Base-by-base conservation (phyloP, 2,797 vertebrate genomes). In the Psittacula echo region DNA sequence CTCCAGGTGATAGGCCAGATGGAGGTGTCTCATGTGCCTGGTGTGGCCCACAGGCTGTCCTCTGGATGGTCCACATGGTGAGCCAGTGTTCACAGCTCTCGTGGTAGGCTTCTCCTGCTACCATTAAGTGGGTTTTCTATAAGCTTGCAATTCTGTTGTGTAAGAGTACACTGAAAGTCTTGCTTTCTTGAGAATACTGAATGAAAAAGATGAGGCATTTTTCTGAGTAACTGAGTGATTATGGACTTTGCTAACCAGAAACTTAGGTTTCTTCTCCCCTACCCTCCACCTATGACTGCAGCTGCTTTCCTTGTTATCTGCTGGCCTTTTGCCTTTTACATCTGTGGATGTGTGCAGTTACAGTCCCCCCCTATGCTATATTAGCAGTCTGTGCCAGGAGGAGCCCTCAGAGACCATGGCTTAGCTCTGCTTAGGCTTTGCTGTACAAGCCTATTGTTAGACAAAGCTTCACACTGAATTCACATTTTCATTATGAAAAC, bases 401-500 rank as follows among this genome's bases (percentile, higher is more conserved):
- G 51, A 96, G 41, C 80, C 89, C 89, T 94, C 2, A 1, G 95
- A 94, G 89, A 84, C 83, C 11, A 0, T 24, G 83, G 79, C 87
- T 96, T 93, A 91, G 42, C 62, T 88, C 85, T 89, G 67, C 92
- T 94, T 95, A 81, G 66, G 76, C 73, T 94, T 86, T 81, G 65
- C 90, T 80, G 53, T 83, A 58, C 92, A 87, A 86, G 82, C 79
- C 42, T 84, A 70, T 88, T 91, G 93, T 88, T 72, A 91, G 76
- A 92, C 93, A 86, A 92, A 95, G 92, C 91, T 84, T 91, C 15
- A 23, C 44, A 19, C 0, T 54, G 79, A 90, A 94, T 89, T 90
- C 91, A 32, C 65, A 1, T 78, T 92, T 84, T 81, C 87, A 82
- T 93, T 84, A 92, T 64, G 74, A 87, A 85, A 89, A 92, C 2